Evolutionary conservation across 2,797 vertebrate species (phyloP).

Genomic region (Vespertilio murinus): DNA sequence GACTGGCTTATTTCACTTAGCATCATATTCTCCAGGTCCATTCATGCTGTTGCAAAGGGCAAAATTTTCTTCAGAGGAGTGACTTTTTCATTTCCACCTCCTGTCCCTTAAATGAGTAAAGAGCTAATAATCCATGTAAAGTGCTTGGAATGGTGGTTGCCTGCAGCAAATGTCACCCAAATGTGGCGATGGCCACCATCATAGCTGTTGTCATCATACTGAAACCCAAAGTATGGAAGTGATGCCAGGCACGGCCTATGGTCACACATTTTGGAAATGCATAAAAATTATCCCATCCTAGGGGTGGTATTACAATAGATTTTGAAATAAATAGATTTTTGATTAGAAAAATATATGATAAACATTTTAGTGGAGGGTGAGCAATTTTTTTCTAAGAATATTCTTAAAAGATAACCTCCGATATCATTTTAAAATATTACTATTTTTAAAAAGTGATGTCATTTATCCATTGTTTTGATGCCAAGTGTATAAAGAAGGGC

Average conservation of each 20-base stretch:
- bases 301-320: neutral
- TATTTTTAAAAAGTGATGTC: neutral
- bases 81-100: neutral
- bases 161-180: neutral
- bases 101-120: neutral
- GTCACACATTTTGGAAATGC: neutral
- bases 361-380: neutral
- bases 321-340: neutral
- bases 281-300: neutral
- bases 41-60: neutral
- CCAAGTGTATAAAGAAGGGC: neutral
- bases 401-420: neutral
- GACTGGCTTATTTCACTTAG: neutral
- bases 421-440: neutral
- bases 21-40: neutral
- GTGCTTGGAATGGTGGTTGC: neutral
- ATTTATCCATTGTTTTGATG: neutral
- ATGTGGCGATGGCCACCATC: rapidly evolving
- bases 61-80: neutral
- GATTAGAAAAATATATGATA: neutral
- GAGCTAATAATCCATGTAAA: neutral
- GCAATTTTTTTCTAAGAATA: neutral
- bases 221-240: neutral
- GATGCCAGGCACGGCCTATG: neutral
- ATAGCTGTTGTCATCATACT: neutral